A percentile compares a stretch with the other conserved stretches of the same genome.
phyloP scores from a whole-genome alignment of 2,888 invertebrate genomes.

The Rotaria macrura region DNA sequence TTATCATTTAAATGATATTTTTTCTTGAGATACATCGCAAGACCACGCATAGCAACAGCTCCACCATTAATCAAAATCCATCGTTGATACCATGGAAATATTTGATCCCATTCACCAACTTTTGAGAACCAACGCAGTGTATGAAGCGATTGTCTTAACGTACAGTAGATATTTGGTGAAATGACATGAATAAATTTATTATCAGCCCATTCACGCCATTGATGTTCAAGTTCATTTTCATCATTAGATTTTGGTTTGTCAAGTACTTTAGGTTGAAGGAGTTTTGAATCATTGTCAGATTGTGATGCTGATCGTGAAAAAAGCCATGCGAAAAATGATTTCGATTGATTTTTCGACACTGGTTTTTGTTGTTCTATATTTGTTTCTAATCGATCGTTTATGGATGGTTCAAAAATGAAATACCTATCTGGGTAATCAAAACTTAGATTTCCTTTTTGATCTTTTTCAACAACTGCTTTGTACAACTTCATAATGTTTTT shows the following conservation, averaged over 20 bases:
- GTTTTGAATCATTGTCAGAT: background rate
- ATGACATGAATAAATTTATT: slow-evolving; percentile 75
- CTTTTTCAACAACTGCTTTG: slow-evolving; percentile 62
- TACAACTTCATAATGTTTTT: slow-evolving; percentile 66
- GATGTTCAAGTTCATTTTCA: slow-evolving; percentile 59
- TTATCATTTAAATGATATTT: slow-evolving; percentile 71
- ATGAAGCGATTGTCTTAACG: slow-evolving; percentile 68
- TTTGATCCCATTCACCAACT: slow-evolving; percentile 78
- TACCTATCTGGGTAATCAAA: slow-evolving; percentile 11
- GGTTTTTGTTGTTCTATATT: slow-evolving; percentile 20
- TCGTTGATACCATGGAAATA: slow-evolving; percentile 76
- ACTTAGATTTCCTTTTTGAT: slow-evolving; percentile 40
- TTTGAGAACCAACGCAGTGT: slow-evolving; percentile 87
- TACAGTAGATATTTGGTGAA: slow-evolving; percentile 91
- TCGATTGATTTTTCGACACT: slow-evolving; percentile 5
- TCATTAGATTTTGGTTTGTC: slow-evolving; percentile 58
- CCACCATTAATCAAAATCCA: slow-evolving; percentile 78
- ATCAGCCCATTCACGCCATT: slow-evolving; percentile 93
- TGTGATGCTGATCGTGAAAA: background rate
- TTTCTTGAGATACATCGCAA: slow-evolving; percentile 47
- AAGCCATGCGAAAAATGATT: slow-evolving; percentile 9
- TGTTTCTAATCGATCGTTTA: slow-evolving; percentile 30
- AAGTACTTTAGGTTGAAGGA: background rate
- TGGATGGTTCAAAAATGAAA: background rate
- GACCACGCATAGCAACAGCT: slow-evolving; percentile 80